Percentiles rank a stretch among this genome's conserved stretches.
These are phyloP conservation scores for Dasysyrphus albostriatus DNA, from an alignment of 2,888 invertebrate genomes.

Conservation along the genomic window DNA sequence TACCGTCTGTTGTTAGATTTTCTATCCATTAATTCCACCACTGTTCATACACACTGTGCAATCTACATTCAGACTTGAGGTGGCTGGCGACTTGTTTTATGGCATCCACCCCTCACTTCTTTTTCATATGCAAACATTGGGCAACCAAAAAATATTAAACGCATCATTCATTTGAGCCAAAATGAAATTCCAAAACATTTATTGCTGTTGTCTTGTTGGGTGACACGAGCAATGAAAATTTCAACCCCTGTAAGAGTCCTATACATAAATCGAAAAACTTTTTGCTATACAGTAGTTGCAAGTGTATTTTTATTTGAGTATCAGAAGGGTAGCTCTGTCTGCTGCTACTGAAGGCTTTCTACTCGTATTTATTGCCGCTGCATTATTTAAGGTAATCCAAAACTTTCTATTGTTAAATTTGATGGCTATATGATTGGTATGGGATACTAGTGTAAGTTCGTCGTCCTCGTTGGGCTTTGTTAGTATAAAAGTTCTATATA, in stretches of 20 bases:
- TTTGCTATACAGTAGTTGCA: slow-evolving; percentile 53
- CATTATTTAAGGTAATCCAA: slow-evolving; percentile 75
- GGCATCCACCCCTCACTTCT: slow-evolving; percentile 21
- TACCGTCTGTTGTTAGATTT: slow-evolving; percentile 63
- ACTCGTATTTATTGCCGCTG: slow-evolving; percentile 17
- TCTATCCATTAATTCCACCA: slow-evolving; percentile 65
- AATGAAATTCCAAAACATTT: slow-evolving; percentile 76
- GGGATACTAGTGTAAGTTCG: slow-evolving; percentile 12
- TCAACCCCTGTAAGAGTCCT: slow-evolving; percentile 37
- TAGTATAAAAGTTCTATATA: not conserved
- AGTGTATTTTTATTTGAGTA: slow-evolving; percentile 35
- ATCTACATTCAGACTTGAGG: not conserved
- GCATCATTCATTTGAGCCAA: slow-evolving; percentile 71
- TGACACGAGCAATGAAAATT: slow-evolving; percentile 32
- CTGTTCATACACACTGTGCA: too few relatives aligned
- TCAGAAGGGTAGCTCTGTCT: not conserved
- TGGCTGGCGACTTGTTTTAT: not conserved
- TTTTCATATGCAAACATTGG: slow-evolving; percentile 62
- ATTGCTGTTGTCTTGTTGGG: slow-evolving; percentile 65
- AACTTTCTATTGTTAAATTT: slow-evolving; percentile 70
- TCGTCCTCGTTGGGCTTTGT: slow-evolving; percentile 2
- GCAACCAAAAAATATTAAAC: slow-evolving; percentile 73
- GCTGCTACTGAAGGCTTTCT: slow-evolving; percentile 32
- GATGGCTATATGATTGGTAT: slow-evolving; percentile 46
- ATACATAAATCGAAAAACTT: not conserved